Evolutionary conservation across 2,797 vertebrate species (phyloP).

Genomic region (Onychomys leucogaster): DNA sequence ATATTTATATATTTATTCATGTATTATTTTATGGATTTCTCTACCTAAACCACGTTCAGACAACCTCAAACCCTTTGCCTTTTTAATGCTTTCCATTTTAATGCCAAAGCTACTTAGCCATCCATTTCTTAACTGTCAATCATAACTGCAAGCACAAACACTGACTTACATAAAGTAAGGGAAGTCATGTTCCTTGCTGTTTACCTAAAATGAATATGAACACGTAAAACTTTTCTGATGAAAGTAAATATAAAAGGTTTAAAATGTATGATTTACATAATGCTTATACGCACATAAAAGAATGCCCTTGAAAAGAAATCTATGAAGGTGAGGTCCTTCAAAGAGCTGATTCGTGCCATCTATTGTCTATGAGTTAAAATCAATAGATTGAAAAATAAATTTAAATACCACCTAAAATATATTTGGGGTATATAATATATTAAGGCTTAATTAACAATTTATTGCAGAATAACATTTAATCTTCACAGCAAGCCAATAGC

Average conservation of each 20-base stretch:
- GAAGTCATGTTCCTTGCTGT: background rate
- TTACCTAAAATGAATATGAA: background rate
- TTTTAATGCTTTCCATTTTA: conserved; percentile 25
- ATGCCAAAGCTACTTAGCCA: background rate
- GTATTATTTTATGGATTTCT: background rate
- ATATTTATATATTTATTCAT: background rate
- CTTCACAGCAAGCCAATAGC: background rate
- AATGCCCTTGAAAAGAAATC: background rate
- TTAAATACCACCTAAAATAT: background rate
- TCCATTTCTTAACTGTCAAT: background rate
- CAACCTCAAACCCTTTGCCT: background rate
- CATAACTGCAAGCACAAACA: background rate
- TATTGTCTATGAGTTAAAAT: background rate
- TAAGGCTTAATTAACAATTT: background rate
- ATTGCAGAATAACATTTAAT: background rate
- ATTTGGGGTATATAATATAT: background rate
- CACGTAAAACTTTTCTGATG: background rate
- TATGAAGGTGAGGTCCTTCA: background rate
- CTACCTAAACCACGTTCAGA: background rate
- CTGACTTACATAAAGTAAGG: background rate
- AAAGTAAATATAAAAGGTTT: background rate
- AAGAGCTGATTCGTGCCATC: background rate
- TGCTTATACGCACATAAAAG: background rate
- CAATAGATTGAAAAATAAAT: background rate
- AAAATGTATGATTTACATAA: background rate